A percentile compares a stretch with the other conserved stretches of the same genome.
These are phyloP conservation scores for Callopanchax toddi DNA, from an alignment of 2,113 vertebrate genomes.

Conservation along the genomic window DNA sequence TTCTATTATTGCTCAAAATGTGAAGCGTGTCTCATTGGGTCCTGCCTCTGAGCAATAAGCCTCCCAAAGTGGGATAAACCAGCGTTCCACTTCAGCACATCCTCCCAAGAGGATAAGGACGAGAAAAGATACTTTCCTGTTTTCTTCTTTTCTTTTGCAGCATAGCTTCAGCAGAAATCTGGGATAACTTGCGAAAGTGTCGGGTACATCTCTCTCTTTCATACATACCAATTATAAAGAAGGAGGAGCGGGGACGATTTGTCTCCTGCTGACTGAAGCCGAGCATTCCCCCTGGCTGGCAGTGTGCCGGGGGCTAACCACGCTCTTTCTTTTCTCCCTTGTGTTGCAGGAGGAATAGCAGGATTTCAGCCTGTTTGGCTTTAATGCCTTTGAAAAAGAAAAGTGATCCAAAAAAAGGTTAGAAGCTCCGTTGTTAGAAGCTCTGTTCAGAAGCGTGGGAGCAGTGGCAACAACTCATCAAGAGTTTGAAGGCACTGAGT, in stretches of 20 bases:
- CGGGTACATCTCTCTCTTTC: slow-evolving; percentile 38
- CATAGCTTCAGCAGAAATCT: slow-evolving; percentile 19
- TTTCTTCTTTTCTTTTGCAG: not conserved
- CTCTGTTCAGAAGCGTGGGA: not conserved
- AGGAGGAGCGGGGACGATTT: slow-evolving; percentile 22
- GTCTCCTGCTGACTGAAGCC: slow-evolving; percentile 27
- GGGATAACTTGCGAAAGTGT: slow-evolving; percentile 10
- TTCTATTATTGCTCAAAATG: not conserved
- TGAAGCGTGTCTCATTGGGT: not conserved
- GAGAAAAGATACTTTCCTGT: not conserved
- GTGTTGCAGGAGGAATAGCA: slow-evolving; percentile 8
- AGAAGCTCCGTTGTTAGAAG: not conserved
- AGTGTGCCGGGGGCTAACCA: slow-evolving; percentile 14
- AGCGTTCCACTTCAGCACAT: slow-evolving; percentile 7
- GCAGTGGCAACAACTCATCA: not conserved
- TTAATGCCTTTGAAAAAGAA: no score
- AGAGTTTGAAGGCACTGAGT: slow-evolving; percentile 16
- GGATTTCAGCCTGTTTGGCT: slow-evolving; percentile 49
- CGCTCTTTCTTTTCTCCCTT: slow-evolving; percentile 13
- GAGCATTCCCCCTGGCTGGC: slow-evolving; percentile 14
- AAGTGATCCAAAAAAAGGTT: slow-evolving; percentile 18
- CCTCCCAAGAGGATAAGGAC: slow-evolving; percentile 10
- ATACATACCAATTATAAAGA: slow-evolving; percentile 41
- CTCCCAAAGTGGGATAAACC: not conserved
- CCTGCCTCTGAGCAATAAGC: no score